Conservation (phyloP, 2,113 vertebrate species). For the Mobula birostris region DNA sequence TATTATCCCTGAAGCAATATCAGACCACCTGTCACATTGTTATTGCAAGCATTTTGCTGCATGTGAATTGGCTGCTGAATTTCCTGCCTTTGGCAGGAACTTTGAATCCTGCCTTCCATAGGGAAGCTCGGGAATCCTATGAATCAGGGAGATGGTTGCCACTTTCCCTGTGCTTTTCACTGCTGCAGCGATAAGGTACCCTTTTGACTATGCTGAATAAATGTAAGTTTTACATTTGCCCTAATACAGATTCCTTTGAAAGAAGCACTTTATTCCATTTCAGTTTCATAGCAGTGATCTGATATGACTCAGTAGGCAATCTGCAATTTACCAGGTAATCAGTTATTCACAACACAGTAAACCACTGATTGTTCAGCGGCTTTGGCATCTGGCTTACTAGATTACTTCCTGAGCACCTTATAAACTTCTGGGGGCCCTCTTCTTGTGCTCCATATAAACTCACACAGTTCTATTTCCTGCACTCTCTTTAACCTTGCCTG, state of each 20-base stretch:
- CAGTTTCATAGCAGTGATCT: background rate
- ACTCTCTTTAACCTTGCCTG: no score
- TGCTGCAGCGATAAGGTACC: background rate
- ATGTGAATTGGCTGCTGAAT: background rate
- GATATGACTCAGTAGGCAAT: background rate
- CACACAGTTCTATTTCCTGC: no score
- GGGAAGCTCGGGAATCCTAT: background rate
- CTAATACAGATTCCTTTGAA: background rate
- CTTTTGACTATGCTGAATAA: background rate
- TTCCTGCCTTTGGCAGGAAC: no score
- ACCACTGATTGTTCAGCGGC: no score
- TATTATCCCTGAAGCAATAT: background rate
- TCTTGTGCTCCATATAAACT: no score
- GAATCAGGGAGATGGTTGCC: background rate
- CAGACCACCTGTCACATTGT: background rate
- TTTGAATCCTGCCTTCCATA: background rate
- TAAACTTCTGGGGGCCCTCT: no score
- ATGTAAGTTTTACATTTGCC: background rate
- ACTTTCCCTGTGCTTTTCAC: background rate
- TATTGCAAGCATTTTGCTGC: background rate
- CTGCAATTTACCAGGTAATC: background rate
- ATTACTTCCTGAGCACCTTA: no score
- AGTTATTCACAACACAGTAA: background rate
- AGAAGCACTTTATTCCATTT: conserved; percentile 6
- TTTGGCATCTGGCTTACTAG: no score